Evolutionary conservation across 2,113 vertebrate species (phyloP).

Genomic region (Sturnus vulgaris): DNA sequence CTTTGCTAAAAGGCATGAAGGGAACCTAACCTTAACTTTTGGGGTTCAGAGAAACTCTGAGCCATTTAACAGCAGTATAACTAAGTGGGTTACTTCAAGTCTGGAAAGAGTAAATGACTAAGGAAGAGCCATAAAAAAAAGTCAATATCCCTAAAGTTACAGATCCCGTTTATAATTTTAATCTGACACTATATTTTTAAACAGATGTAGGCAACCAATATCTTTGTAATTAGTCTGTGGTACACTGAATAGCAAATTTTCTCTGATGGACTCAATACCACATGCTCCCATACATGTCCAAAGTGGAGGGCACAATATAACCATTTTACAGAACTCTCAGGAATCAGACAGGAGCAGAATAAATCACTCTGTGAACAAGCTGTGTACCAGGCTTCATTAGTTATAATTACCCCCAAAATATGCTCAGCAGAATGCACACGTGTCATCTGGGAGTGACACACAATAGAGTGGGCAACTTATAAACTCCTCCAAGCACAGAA

Average conservation of each 20-base stretch:
- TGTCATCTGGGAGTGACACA: slow-evolving; percentile 90
- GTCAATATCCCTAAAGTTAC: background rate
- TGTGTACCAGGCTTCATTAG: slow-evolving; percentile 89
- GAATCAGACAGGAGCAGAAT: slow-evolving; percentile 73
- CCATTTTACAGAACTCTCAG: slow-evolving; percentile 65
- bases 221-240: slow-evolving; percentile 46
- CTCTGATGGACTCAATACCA: slow-evolving; percentile 38
- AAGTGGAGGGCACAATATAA: slow-evolving; percentile 59
- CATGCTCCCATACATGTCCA: slow-evolving; percentile 39
- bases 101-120: background rate
- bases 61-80: background rate
- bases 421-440: slow-evolving; percentile 88
- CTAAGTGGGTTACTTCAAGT: background rate
- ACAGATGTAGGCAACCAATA: slow-evolving; percentile 18
- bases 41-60: background rate
- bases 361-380: slow-evolving; percentile 85
- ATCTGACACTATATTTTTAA: slow-evolving; percentile 4
- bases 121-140: background rate
- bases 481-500: slow-evolving; percentile 89
- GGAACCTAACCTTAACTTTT: background rate
- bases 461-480: slow-evolving; percentile 90
- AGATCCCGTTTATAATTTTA: background rate
- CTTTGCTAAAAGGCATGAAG: slow-evolving; percentile 9
- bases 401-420: slow-evolving; percentile 95
- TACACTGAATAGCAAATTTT: slow-evolving; percentile 34